Base-by-base conservation (phyloP, 2,113 vertebrate species). In the Rana temporaria region DNA sequence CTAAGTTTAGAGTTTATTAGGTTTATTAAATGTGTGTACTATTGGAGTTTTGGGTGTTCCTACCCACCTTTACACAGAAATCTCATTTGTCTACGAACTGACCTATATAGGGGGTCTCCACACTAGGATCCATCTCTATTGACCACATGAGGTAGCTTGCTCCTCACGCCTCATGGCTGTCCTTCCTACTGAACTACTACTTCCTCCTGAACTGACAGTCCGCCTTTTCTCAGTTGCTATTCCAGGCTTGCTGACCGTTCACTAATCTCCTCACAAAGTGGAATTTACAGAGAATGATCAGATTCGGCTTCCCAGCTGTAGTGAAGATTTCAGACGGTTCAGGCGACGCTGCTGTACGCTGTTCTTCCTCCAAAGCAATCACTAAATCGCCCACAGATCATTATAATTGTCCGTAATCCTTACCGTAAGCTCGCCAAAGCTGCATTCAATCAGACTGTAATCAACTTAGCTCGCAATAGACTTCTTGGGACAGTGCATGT, bases 401-500 rank as follows among this genome's bases (percentile, higher is more conserved):
- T 52, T 66, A 22, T 78, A 78, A 78, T 78, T 78, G 75, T 78
- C 62, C 14, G 14, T 78, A 78, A 78, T 78, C 75, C 75, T 18
- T 30, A 17, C 62, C 60, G 75, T 66, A 78, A 78, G 24, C 72
- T 56, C 38, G 16, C 71, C 5, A 19, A 60, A n/a, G 38, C 75
- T 32, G 42, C 60, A 55, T 65, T 66, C 75, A 78, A 78, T 78
- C 75, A 78, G 42, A 16, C 16, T 30, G 75, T 78, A 78, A 78
- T 78, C 75, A 65, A 30, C 64, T 78, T 78, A 78, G 15, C 59
- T 32, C 24, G 16, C 11, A 9, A 55, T 26, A 6, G 15, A 53
- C 42, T 71, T 53, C 19, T 34, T 20, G n/a, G 52, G 70, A 56
- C 52, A 18, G 9, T 3, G 57, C 16, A 12, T 18, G 6, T 14